These are phyloP conservation scores for Oscheius myriophilus DNA, from an alignment of 2,888 invertebrate genomes.

Conservation along the genomic window DNA sequence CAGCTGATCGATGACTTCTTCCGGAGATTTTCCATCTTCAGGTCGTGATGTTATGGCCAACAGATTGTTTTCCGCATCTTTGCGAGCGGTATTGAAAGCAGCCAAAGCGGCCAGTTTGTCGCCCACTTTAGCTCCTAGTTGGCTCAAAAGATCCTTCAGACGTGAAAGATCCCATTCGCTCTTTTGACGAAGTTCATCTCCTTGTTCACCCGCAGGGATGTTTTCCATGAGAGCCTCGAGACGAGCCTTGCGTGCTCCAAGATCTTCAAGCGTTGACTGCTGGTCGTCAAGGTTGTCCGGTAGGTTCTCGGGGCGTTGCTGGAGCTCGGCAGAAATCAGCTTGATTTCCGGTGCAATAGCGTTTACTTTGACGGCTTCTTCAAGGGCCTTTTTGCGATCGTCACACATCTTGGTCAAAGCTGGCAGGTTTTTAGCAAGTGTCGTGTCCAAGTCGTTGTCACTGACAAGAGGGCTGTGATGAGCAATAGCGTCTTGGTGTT, in stretches of 20 bases:
- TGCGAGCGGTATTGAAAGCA: conserved; percentile 50
- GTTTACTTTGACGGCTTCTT: conserved; percentile 38
- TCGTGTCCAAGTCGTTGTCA: conserved; percentile 21
- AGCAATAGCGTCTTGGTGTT: conserved; percentile 12
- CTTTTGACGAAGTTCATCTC: conserved; percentile 46
- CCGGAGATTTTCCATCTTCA: conserved; percentile 27
- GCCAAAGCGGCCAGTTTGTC: conserved; percentile 55
- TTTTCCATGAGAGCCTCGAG: conserved; percentile 43
- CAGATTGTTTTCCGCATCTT: conserved; percentile 48
- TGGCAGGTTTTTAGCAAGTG: conserved; percentile 28
- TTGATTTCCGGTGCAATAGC: conserved; percentile 44
- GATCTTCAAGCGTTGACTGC: conserved; percentile 44
- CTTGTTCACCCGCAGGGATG: conserved; percentile 39
- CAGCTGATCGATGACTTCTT: conserved; percentile 40
- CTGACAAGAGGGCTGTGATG: conserved; percentile 19
- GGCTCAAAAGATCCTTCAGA: conserved; percentile 47
- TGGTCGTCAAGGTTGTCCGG: conserved; percentile 44
- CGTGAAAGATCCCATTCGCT: conserved; percentile 51
- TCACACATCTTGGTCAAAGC: conserved; percentile 17
- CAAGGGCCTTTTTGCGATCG: conserved; percentile 35
- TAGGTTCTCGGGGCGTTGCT: conserved; percentile 36
- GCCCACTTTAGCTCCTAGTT: conserved; percentile 47
- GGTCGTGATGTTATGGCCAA: conserved; percentile 37
- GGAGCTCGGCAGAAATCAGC: conserved; percentile 39
- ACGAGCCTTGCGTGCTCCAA: conserved; percentile 40